These are phyloP conservation scores for Phalacrocorax pelagicus DNA, from an alignment of 2,113 vertebrate species.

Conservation along the genomic window DNA sequence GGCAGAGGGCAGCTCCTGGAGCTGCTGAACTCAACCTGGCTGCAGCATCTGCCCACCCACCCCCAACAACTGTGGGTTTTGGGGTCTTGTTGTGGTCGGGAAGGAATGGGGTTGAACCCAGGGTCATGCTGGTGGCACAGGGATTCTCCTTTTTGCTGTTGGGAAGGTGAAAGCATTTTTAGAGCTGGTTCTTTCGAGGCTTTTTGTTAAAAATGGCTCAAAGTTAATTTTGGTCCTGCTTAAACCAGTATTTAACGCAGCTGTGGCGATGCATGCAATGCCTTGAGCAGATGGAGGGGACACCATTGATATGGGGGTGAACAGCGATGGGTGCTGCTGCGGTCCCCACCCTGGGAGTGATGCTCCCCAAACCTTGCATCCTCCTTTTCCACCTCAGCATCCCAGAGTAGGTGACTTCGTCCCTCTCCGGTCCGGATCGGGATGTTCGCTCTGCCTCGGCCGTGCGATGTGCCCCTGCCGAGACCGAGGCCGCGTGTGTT, in stretches of 20 bases:
- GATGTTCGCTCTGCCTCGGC: not conserved
- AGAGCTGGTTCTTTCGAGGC: not conserved
- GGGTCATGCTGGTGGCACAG: fast-evolving
- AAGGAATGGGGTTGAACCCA: fast-evolving
- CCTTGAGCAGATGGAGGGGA: not conserved
- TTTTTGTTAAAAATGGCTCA: not conserved
- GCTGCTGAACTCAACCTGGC: not conserved
- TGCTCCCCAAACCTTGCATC: not conserved
- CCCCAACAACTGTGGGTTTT: fast-evolving
- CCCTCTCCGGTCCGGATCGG: fast-evolving
- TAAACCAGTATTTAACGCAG: fast-evolving
- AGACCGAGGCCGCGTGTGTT: not conserved
- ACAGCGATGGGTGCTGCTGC: fast-evolving
- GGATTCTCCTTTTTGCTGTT: not conserved
- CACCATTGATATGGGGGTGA: fast-evolving
- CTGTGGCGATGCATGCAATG: fast-evolving
- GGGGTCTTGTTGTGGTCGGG: not conserved
- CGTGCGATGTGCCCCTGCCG: fast-evolving
- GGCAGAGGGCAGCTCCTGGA: not conserved
- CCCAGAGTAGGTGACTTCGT: fast-evolving
- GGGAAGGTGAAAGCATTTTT: not conserved
- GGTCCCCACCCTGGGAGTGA: not conserved
- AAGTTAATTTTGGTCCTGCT: not conserved
- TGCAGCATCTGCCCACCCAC: not conserved
- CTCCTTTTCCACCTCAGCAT: not conserved